Evolutionary conservation across 2,797 vertebrate genomes (phyloP).

Genomic region (Fratercula arctica): DNA sequence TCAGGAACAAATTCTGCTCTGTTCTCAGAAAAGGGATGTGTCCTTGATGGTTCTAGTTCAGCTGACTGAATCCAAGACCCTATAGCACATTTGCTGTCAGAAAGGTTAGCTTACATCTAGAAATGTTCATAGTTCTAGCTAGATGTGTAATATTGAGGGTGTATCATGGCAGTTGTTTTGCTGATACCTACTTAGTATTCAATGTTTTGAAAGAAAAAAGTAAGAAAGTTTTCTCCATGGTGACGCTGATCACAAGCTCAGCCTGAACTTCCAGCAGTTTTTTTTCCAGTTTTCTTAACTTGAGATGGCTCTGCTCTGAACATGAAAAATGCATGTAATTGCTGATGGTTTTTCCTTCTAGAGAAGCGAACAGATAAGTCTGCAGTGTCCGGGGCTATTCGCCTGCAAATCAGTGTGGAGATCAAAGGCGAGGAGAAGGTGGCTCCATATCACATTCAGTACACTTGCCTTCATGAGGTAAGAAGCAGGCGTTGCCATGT

Average conservation of each 20-base stretch:
- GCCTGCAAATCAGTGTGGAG: constrained; percentile 97
- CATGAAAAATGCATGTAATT: neutral
- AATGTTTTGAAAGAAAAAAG: neutral
- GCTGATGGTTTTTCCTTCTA: constrained; percentile 64
- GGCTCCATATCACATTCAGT: constrained; percentile 95
- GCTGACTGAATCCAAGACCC: neutral
- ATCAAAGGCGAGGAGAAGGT: constrained; percentile 99
- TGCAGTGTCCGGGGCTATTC: constrained; percentile 95
- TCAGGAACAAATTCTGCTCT: neutral
- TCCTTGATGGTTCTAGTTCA: neutral
- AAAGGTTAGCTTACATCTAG: neutral
- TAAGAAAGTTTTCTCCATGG: neutral
- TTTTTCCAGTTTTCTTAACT: neutral
- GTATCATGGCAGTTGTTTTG: neutral
- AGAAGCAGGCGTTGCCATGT: neutral
- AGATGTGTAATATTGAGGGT: neutral
- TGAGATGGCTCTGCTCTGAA: neutral
- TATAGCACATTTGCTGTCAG: neutral
- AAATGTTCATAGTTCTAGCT: neutral
- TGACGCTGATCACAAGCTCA: neutral
- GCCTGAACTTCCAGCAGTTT: neutral
- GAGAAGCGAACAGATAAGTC: constrained; percentile 99
- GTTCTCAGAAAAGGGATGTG: neutral
- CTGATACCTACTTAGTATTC: neutral
- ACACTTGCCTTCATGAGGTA: constrained; percentile 98